phyloP scores from a whole-genome alignment of 2,888 invertebrate genomes.

The Xiphydria camelus region DNA sequence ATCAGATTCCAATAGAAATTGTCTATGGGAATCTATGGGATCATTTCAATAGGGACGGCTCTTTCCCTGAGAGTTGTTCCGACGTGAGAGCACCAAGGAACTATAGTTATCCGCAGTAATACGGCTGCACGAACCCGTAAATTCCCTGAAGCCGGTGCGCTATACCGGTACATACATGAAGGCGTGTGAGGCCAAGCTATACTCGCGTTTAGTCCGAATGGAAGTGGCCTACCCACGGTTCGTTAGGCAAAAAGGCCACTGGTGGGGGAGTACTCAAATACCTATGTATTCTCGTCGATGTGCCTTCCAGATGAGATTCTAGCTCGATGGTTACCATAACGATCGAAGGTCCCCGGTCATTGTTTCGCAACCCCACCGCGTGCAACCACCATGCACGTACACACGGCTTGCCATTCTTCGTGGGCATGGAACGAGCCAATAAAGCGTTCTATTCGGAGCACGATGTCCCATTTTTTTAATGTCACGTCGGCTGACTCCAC shows the following conservation, averaged over 20 bases:
- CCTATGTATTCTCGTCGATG: not conserved
- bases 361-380: slow-evolving; percentile 16
- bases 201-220: not conserved
- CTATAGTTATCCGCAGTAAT: no score
- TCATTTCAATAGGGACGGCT: no score
- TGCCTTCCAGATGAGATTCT: slow-evolving; percentile 23
- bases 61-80: no score
- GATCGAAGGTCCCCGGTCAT: slow-evolving; percentile 25
- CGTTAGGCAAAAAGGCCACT: not conserved
- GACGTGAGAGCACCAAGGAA: no score
- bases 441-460: not conserved
- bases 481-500: not conserved
- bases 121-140: no score
- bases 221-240: not conserved
- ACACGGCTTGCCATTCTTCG: not conserved
- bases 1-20: no score
- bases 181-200: not conserved
- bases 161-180: no score
- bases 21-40: no score
- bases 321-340: slow-evolving; percentile 30
- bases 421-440: not conserved
- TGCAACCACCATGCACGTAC: not conserved
- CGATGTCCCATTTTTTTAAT: not conserved
- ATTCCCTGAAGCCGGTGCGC: no score
- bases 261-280: no score